Evolutionary conservation across 1,140 invertebrate species (phyloP), one percentile per base, ranked within the genome.

Genomic region (Drosophila mauritiana): DNA sequence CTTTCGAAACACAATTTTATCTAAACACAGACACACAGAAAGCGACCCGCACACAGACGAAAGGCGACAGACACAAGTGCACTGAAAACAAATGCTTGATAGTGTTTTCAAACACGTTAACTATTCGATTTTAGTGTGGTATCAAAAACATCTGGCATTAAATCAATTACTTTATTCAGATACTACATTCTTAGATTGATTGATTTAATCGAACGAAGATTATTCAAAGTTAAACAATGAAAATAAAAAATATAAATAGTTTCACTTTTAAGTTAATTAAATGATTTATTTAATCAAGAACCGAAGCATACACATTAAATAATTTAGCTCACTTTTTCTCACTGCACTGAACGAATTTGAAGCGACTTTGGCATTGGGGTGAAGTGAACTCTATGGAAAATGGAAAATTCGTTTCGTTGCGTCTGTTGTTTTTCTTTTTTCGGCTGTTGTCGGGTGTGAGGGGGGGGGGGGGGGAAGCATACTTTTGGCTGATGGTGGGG

Each of bases 1-100:
- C 90, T 91, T 91, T 91, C 85, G 90, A 91, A 91, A 91, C 84
- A 91, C 90, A 91, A 91, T 91, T 91, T 91, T 91, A 91, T 91
- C 86, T 91, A 91, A 91, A 84, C 76, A 83, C 76, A 88, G 67
- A 88, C 65, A 80, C 53, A 84, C 36, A 75, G 20, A 73, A 52
- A 64, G n/a, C 46, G 20, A 67, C 42, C 55, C 20, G 56, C 51
- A 68, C 48, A 45, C 53, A 79, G 22, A 63, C 40, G 22, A 5
- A 42, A 2, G 25, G 40, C 57, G 45, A 74, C 37, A 67, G 69
- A 74, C 49, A 61, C 40, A 74, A 46, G 37, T 43, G 55, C 58
- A 80, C 40, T 54, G 37, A 17, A 20, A 64, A 51, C 15, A 68
- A 67, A 46, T 17, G 10, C 25, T 49, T 10, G 7, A 27, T 27